Base-by-base conservation (phyloP, 2,797 vertebrate species). In the Anguilla megastoma region DNA sequence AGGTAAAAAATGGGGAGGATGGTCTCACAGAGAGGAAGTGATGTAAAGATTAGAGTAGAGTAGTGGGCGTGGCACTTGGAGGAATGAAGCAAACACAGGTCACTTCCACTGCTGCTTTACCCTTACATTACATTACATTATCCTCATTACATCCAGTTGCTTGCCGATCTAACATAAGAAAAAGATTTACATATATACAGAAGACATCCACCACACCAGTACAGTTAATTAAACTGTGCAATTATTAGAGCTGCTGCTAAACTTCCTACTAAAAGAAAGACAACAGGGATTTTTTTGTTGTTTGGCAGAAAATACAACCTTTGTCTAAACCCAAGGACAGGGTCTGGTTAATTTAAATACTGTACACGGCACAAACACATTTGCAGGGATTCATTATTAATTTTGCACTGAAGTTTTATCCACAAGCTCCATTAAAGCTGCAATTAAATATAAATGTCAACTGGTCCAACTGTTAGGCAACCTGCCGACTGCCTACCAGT, bases 401-500 rank as follows among this genome's bases (percentile, higher is more conserved):
- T 33, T 76, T 71, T 16, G n/a, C n/a, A 27, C n/a, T 8, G 8
- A 33, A 4, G 16, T 76, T 76, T 76, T 21, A 76, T 76, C 33
- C 10, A 71, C 2, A 71, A 33, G 69, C 69, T 71, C 69, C 71
- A 76, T 76, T 76, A 76, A 76, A 76, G 30, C 71, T 76, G 12
- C 71, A 76, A 36, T 69, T n/a, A 63, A 21, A 63, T 21, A 63
- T 63, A 63, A 24, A 69, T 76, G 71, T 21, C 12, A 36, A 76
- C 30, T 76, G 71, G 36, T 36, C 41, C 18, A 76, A 76, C 71
- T 16, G 12, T 33, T 16, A 18, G 71, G 71, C 8, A 69, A 8
- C 63, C n/a, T 27, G 24, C 63, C 27, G 63, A 69, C 27, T 27
- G 63, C 63, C 63, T 9, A 69, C 2, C 6, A 63, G 2, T 24